phyloP scores from a whole-genome alignment of 2,113 vertebrate genomes.

The Mobula birostris region DNA sequence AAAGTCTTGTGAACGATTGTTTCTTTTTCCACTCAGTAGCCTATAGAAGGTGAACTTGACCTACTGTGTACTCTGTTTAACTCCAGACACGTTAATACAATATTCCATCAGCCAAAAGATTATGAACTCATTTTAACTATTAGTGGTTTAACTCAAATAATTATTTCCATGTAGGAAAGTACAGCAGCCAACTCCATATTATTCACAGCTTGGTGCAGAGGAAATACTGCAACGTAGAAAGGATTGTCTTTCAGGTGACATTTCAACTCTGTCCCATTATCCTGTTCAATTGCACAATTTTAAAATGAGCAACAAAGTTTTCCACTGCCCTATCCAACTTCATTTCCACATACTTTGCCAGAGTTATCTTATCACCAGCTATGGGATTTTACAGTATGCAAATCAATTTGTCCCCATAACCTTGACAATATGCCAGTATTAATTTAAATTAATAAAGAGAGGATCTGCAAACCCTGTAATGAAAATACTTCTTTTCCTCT shows the following conservation, averaged over 20 bases:
- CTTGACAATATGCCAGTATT: not conserved
- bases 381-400: not conserved
- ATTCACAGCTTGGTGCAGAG: not conserved
- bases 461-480: too few species aligned
- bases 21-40: not conserved
- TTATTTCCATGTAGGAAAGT: not conserved
- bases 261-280: not conserved
- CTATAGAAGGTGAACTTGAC: not conserved
- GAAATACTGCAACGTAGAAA: not conserved
- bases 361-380: not conserved
- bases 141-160: not conserved
- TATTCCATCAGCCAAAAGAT: not conserved
- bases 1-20: not conserved
- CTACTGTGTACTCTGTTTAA: not conserved
- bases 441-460: not conserved
- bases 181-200: not conserved
- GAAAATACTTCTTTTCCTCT: not conserved
- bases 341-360: not conserved
- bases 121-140: not conserved
- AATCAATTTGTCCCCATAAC: not conserved
- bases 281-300: not conserved
- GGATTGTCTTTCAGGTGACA: not conserved
- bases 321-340: not conserved
- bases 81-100: not conserved
- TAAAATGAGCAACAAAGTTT: not conserved